Conservation (phyloP, 2,797 vertebrate species). For the Argya squamiceps region DNA sequence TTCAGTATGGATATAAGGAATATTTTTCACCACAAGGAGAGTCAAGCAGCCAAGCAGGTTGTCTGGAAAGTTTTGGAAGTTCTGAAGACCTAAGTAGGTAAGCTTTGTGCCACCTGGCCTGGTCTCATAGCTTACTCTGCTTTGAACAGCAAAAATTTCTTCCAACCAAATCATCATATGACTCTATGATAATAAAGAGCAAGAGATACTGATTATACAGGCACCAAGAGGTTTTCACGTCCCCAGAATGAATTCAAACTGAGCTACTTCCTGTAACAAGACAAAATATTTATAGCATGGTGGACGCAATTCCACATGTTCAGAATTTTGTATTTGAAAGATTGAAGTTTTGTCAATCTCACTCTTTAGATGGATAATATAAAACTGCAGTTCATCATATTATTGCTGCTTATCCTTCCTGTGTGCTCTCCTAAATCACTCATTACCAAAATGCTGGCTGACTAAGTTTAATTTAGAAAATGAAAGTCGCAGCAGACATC, state of each 20-base stretch:
- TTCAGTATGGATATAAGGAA: not conserved
- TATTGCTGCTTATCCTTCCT: not conserved
- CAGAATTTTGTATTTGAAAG: not conserved
- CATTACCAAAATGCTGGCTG: not conserved
- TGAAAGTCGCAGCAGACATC: not conserved
- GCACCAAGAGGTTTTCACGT: not conserved
- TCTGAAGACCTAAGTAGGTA: not conserved
- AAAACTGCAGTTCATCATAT: not conserved
- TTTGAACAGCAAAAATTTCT: not conserved
- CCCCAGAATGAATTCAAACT: not conserved
- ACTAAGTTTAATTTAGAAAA: conserved; percentile 2
- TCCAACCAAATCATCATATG: not conserved
- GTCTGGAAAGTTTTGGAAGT: not conserved
- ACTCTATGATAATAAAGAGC: not conserved
- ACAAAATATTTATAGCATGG: not conserved
- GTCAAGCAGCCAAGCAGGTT: not conserved
- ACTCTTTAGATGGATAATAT: not conserved
- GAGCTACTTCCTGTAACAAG: not conserved
- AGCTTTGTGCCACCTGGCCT: not conserved
- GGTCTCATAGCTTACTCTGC: not conserved
- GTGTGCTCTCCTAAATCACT: not conserved
- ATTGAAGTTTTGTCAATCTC: not conserved
- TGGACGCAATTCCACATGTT: not conserved
- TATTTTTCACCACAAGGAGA: not conserved
- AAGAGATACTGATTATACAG: not conserved